A percentile compares a stretch with the other conserved stretches of the same genome.
Conservation (phyloP, 1,140 invertebrate genomes). For the Phortica variegata region DNA sequence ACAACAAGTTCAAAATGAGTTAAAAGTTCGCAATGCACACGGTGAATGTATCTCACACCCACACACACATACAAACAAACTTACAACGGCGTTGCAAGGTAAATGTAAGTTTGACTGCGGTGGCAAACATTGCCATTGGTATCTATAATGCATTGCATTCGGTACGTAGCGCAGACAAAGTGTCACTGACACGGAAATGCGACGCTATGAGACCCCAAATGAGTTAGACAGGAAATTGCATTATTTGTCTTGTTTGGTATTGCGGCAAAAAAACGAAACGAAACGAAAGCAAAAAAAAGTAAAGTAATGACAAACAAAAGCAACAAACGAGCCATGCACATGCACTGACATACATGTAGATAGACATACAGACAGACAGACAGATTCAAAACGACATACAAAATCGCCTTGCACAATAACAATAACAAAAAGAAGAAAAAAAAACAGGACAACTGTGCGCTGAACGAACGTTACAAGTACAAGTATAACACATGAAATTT, state of each 20-base stretch:
- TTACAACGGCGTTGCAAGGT: constrained; percentile 7
- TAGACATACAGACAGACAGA: too few species aligned
- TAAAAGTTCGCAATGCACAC: constrained; percentile 28
- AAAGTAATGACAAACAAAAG: background rate
- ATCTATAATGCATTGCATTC: too few species aligned
- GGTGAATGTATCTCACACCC: constrained; percentile 29
- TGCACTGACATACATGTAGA: constrained; percentile 43
- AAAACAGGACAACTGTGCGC: too few species aligned
- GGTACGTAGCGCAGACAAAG: constrained; percentile 13
- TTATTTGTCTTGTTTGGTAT: constrained; percentile 51
- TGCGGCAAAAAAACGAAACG: constrained; percentile 29
- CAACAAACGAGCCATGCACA: too few species aligned
- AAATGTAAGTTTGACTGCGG: background rate
- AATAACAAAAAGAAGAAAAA: too few species aligned
- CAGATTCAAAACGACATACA: too few species aligned
- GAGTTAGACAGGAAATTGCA: constrained; percentile 54
- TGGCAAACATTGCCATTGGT: background rate
- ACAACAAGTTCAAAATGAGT: constrained; percentile 37
- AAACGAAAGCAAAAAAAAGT: background rate
- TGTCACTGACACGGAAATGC: constrained; percentile 37
- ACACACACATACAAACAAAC: background rate
- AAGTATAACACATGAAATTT: constrained; percentile 24
- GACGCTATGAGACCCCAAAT: constrained; percentile 28
- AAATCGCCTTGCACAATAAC: too few species aligned
- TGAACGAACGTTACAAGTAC: too few species aligned